A percentile compares a stretch with the other conserved stretches of the same genome.
Conservation (phyloP, 2,113 vertebrate species). For the Lagopus leucura region DNA sequence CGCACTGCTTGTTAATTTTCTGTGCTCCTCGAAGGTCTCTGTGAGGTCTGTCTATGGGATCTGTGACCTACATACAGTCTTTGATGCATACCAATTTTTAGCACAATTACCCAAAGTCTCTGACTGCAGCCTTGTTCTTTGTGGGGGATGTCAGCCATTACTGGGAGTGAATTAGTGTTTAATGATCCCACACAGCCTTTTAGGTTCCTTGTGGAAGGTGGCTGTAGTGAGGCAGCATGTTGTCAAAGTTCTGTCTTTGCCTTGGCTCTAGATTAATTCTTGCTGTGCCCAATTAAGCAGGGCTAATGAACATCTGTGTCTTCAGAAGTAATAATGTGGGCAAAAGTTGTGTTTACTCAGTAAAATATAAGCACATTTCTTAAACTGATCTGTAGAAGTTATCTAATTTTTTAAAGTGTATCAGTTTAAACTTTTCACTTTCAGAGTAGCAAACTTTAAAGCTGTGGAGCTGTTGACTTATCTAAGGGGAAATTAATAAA, state of each 20-base stretch:
- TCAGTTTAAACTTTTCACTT: neutral
- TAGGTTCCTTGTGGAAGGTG: neutral
- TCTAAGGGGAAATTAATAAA: neutral
- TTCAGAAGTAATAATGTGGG: neutral
- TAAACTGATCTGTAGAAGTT: neutral
- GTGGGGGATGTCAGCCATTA: neutral
- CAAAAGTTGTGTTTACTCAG: neutral
- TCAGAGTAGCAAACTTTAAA: neutral
- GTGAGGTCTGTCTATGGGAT: neutral
- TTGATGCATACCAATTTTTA: neutral
- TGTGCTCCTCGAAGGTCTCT: neutral
- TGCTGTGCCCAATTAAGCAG: neutral
- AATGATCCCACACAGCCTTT: neutral
- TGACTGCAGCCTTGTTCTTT: neutral
- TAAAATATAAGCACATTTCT: neutral
- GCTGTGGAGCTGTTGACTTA: neutral
- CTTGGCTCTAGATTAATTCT: neutral
- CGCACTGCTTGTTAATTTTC: neutral
- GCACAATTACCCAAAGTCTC: neutral
- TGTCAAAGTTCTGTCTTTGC: neutral
- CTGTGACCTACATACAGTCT: neutral
- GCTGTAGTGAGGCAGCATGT: neutral
- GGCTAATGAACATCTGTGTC: neutral
- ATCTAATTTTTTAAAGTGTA: neutral
- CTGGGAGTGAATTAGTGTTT: neutral